phyloP scores from a whole-genome alignment of 1,140 invertebrate genomes.

The Bombus haemorrhoidalis region DNA sequence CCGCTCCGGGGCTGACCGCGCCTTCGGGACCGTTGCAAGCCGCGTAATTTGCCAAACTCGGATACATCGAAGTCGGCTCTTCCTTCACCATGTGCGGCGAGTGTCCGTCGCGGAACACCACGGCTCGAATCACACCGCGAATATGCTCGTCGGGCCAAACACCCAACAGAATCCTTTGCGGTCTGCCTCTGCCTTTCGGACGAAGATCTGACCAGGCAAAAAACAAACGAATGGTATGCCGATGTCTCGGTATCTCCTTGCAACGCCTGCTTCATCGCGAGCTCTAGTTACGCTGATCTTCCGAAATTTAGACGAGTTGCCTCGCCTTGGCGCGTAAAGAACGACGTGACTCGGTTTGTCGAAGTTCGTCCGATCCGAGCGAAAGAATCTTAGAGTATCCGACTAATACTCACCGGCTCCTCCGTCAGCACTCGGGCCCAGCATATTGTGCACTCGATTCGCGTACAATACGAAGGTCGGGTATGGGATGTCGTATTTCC shows the following conservation, averaged over 20 bases:
- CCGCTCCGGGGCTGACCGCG: slow-evolving; percentile 86
- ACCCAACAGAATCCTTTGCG: slow-evolving; percentile 93
- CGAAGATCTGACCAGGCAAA: slow-evolving; percentile 86
- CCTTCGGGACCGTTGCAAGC: slow-evolving; percentile 85
- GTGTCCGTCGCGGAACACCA: slow-evolving; percentile 92
- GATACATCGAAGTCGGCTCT: slow-evolving; percentile 84
- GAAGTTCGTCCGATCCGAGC: too few relatives aligned
- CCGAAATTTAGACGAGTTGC: too few relatives aligned
- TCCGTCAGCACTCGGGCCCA: slow-evolving; percentile 93
- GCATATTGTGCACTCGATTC: slow-evolving; percentile 96
- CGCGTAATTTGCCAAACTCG: slow-evolving; percentile 82
- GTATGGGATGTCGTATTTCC: slow-evolving; percentile 96
- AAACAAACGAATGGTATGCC: not conserved
- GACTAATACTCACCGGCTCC: slow-evolving; percentile 87
- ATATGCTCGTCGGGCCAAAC: slow-evolving; percentile 97
- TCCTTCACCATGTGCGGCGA: slow-evolving; percentile 89
- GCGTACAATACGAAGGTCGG: slow-evolving; percentile 97
- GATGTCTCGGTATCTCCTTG: too few relatives aligned
- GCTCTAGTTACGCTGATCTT: too few relatives aligned
- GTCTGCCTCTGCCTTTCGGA: slow-evolving; percentile 93
- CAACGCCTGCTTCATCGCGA: too few relatives aligned
- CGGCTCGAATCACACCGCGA: slow-evolving; percentile 93
- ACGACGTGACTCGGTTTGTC: too few relatives aligned
- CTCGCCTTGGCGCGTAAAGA: too few relatives aligned
- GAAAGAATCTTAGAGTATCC: too few relatives aligned